Evolutionary conservation across 1,140 invertebrate species (phyloP).

Genomic region (Drosophila tristis): DNA sequence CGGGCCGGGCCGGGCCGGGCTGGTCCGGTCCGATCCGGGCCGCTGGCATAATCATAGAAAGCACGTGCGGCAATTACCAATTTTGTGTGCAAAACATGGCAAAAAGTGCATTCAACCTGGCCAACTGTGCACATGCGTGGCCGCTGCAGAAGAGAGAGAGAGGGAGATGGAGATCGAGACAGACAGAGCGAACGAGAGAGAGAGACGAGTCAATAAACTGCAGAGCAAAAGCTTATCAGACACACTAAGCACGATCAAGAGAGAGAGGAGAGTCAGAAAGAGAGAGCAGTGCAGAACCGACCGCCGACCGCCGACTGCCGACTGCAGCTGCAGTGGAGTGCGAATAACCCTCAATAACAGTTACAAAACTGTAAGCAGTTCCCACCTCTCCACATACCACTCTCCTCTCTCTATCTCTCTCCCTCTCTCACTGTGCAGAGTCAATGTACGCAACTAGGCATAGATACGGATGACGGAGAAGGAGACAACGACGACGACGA

Average conservation of each 20-base stretch:
- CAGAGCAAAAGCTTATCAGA: constrained; percentile 59
- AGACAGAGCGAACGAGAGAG: constrained; percentile 17
- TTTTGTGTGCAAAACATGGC: constrained; percentile 72
- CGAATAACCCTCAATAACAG: constrained; percentile 81
- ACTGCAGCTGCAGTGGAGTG: constrained; percentile 54
- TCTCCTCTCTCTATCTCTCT: neutral
- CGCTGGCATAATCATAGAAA: constrained; percentile 73
- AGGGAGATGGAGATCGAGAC: constrained; percentile 12
- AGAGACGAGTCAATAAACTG: constrained; percentile 59
- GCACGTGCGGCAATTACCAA: constrained; percentile 79
- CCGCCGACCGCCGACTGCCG: constrained; percentile 13
- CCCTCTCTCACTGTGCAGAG: constrained; percentile 31
- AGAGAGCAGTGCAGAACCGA: constrained; percentile 23
- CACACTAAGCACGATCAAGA: constrained; percentile 76
- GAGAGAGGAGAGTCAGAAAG: neutral
- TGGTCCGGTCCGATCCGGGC: no score
- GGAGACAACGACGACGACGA: constrained; percentile 22
- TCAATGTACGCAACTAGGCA: constrained; percentile 76
- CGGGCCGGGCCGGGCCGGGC: no score
- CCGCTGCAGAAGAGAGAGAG: constrained; percentile 5
- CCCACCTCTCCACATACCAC: constrained; percentile 14
- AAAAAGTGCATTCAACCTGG: constrained; percentile 75
- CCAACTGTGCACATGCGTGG: constrained; percentile 78
- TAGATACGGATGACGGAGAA: constrained; percentile 45
- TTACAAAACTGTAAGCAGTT: constrained; percentile 82